Evolutionary conservation across 2,888 invertebrate species (phyloP).

Genomic region (Diaprepes abbreviatus): DNA sequence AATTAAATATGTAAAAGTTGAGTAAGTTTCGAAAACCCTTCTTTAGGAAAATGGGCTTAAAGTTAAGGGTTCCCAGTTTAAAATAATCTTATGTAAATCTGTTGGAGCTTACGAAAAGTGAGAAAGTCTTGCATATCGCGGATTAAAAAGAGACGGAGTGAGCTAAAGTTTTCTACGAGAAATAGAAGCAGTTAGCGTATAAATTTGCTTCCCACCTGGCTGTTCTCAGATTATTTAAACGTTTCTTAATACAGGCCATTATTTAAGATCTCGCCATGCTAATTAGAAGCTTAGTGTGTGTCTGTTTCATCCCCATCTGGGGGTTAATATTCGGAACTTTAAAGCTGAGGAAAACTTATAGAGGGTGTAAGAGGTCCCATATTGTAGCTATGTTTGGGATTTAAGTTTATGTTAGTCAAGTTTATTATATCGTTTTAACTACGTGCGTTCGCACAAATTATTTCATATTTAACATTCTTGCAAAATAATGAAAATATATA

Average conservation of each 20-base stretch:
- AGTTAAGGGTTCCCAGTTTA: slow-evolving; percentile 65
- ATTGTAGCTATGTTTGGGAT: slow-evolving; percentile 40
- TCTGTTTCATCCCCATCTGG: slow-evolving; percentile 57
- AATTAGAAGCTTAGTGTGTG: slow-evolving; percentile 55
- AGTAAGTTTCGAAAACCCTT: slow-evolving; percentile 41
- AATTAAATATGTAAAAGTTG: slow-evolving; percentile 50
- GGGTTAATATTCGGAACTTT: slow-evolving; percentile 58
- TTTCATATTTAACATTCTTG: background rate
- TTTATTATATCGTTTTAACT: slow-evolving; percentile 22
- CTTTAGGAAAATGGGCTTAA: slow-evolving; percentile 63
- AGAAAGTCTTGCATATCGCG: slow-evolving; percentile 45
- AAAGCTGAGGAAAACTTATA: slow-evolving; percentile 36
- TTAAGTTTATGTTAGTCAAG: slow-evolving; percentile 18
- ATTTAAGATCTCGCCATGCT: slow-evolving; percentile 65
- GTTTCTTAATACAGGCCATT: slow-evolving; percentile 69
- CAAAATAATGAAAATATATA: background rate
- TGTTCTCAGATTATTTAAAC: slow-evolving; percentile 70
- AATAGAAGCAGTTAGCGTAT: slow-evolving; percentile 66
- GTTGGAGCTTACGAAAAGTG: slow-evolving; percentile 58
- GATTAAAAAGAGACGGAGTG: slow-evolving; percentile 47
- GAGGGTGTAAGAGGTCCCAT: slow-evolving; percentile 38
- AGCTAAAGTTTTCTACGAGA: slow-evolving; percentile 60
- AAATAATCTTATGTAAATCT: slow-evolving; percentile 69
- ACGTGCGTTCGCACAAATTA: slow-evolving; percentile 6
- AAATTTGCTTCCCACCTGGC: slow-evolving; percentile 67